Percentiles rank a stretch among this genome's conserved stretches.
phyloP scores from a whole-genome alignment of 2,888 invertebrate species.

The Cerceris rybyensis region DNA sequence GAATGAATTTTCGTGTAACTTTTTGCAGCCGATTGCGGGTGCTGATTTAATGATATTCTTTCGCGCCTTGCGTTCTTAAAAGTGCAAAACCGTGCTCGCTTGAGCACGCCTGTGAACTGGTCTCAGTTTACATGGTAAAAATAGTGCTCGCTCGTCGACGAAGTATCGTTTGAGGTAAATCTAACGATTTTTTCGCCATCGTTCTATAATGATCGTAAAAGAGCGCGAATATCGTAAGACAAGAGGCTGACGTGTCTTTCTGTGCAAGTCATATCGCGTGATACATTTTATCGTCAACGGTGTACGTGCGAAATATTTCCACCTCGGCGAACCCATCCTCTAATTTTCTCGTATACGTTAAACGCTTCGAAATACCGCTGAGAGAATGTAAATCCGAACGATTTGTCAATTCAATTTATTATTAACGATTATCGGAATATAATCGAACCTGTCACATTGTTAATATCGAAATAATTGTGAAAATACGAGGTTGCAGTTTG shows the following conservation, averaged over 20 bases:
- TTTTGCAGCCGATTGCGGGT: conserved; percentile 32
- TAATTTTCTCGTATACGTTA: conserved; percentile 28
- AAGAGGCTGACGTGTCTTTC: background rate
- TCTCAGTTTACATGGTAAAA: conserved; percentile 62
- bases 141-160: conserved; percentile 57
- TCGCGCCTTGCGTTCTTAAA: conserved; percentile 53
- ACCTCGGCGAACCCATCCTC: conserved; percentile 13
- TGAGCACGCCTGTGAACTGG: conserved; percentile 53
- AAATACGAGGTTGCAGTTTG: conserved; percentile 2
- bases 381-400: background rate
- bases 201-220: conserved; percentile 33
- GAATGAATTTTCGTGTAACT: background rate
- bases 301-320: conserved; percentile 31
- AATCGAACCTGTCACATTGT: background rate
- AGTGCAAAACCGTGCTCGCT: conserved; percentile 18
- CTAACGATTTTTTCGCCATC: conserved; percentile 73
- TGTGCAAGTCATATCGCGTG: conserved; percentile 42
- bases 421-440: background rate
- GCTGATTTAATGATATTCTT: conserved; percentile 28
- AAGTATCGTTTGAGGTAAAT: conserved; percentile 74
- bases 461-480: conserved; percentile 7
- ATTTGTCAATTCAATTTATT: background rate
- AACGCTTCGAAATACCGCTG: conserved; percentile 19
- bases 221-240: conserved; percentile 38
- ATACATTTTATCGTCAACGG: conserved; percentile 48